Conservation (phyloP, 2,888 invertebrate species). For the Eulithis prunata region DNA sequence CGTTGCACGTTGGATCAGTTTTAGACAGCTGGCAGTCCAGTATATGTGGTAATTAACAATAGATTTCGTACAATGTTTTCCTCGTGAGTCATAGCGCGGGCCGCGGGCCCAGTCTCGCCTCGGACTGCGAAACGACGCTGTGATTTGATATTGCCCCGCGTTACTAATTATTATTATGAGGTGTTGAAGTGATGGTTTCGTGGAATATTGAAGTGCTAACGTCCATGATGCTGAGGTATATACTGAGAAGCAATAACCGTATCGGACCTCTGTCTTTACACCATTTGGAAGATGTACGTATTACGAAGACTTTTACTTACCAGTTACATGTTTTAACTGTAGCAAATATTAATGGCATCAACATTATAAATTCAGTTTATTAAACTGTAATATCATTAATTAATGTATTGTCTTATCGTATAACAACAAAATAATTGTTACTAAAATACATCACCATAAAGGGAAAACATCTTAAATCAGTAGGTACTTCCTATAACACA, state of each 20-base stretch:
- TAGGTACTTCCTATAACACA: too few relatives aligned
- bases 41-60: slow-evolving; percentile 68
- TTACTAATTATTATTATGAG: slow-evolving; percentile 27
- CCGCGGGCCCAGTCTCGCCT: slow-evolving; percentile 45
- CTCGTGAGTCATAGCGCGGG: slow-evolving; percentile 67
- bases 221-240: slow-evolving; percentile 64
- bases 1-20: slow-evolving; percentile 51
- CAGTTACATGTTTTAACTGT: too few relatives aligned
- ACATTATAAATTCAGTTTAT: too few relatives aligned
- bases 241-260: slow-evolving; percentile 59
- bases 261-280: slow-evolving; percentile 55
- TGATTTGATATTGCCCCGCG: slow-evolving; percentile 15
- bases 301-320: neutral
- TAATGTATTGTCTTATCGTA: too few relatives aligned
- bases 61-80: slow-evolving; percentile 72
- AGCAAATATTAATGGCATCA: too few relatives aligned
- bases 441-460: too few relatives aligned
- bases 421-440: too few relatives aligned
- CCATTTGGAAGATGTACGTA: slow-evolving; percentile 32
- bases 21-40: slow-evolving; percentile 61
- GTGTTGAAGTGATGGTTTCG: slow-evolving; percentile 58
- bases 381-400: too few relatives aligned
- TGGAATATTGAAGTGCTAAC: slow-evolving; percentile 52
- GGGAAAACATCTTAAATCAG: too few relatives aligned
- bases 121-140: slow-evolving; percentile 21